A percentile compares a stretch with the other conserved stretches of the same genome.
Evolutionary conservation across 2,888 invertebrate genomes (phyloP).

Genomic region (Drosophila affinis): DNA sequence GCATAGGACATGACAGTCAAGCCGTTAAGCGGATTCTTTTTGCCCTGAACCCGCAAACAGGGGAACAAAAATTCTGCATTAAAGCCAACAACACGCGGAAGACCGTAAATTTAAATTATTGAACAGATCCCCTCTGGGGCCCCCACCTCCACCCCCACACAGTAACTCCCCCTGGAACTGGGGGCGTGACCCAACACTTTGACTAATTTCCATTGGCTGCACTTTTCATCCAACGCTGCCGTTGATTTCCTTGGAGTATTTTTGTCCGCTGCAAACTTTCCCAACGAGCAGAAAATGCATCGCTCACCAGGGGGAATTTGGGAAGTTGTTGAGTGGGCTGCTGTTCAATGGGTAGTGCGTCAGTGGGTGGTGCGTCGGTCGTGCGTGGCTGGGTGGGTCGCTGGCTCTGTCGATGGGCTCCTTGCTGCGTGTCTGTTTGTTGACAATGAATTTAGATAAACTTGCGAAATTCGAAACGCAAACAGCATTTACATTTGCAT

Average conservation of each 20-base stretch:
- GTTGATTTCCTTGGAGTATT: slow-evolving; percentile 73
- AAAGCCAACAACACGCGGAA: slow-evolving; percentile 7
- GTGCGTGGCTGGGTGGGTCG: background rate
- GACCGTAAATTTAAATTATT: slow-evolving; percentile 53
- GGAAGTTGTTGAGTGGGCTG: background rate
- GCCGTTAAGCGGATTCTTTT: slow-evolving; percentile 67
- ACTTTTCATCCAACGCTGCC: slow-evolving; percentile 52
- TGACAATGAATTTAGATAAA: slow-evolving; percentile 79
- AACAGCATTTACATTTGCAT: slow-evolving; percentile 78
- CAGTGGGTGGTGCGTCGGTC: background rate
- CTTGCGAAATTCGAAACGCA: slow-evolving; percentile 77
- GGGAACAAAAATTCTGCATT: slow-evolving; percentile 31
- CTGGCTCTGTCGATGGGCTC: background rate
- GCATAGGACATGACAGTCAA: slow-evolving; percentile 56
- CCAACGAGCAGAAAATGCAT: slow-evolving; percentile 41
- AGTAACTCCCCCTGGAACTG: background rate
- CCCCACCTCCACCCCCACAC: too few relatives aligned
- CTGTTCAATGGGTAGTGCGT: too few relatives aligned
- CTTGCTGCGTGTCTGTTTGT: slow-evolving; percentile 56
- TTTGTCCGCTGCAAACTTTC: slow-evolving; percentile 53
- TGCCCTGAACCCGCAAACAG: slow-evolving; percentile 18
- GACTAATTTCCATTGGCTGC: slow-evolving; percentile 53
- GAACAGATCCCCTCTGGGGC: slow-evolving; percentile 23
- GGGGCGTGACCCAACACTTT: slow-evolving; percentile 42
- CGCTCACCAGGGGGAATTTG: background rate